Conservation (phyloP, 2,888 invertebrate genomes). For the Platycnemis pennipes region DNA sequence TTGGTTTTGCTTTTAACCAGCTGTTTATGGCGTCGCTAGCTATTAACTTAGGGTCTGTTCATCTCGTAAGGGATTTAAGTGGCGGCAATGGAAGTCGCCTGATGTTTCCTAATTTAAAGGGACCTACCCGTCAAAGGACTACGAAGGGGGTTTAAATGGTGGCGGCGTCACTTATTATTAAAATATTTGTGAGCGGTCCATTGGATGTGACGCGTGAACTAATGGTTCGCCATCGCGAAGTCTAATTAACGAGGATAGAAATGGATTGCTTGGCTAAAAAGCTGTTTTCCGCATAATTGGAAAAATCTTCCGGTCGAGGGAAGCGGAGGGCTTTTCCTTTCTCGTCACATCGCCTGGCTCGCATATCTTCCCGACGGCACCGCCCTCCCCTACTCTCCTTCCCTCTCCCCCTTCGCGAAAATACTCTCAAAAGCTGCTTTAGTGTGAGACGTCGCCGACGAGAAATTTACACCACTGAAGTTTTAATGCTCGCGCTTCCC, state of each 20-base stretch:
- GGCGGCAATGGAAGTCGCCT: not conserved
- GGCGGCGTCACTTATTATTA: not conserved
- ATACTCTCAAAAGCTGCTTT: not conserved
- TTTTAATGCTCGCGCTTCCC: slow-evolving; percentile 43
- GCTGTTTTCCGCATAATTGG: not conserved
- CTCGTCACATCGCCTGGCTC: not conserved
- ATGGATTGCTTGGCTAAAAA: not conserved
- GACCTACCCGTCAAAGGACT: not conserved
- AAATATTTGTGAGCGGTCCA: not conserved
- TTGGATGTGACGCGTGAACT: not conserved
- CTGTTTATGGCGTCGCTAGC: too few species aligned
- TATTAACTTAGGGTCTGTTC: too few species aligned
- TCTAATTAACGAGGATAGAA: not conserved
- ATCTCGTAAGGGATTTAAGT: too few species aligned
- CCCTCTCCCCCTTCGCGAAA: not conserved
- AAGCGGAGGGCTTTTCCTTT: not conserved
- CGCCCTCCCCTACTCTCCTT: too few species aligned
- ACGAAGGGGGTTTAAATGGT: not conserved
- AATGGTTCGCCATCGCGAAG: not conserved
- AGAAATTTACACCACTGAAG: slow-evolving; percentile 34
- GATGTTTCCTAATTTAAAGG: not conserved
- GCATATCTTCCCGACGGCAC: not conserved
- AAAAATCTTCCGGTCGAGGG: not conserved
- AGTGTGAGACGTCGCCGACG: not conserved
- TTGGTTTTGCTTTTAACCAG: too few species aligned